Percentiles rank a stretch among this genome's conserved stretches.
Evolutionary conservation across 2,888 invertebrate species (phyloP).

Genomic region (Tineola bisselliella): DNA sequence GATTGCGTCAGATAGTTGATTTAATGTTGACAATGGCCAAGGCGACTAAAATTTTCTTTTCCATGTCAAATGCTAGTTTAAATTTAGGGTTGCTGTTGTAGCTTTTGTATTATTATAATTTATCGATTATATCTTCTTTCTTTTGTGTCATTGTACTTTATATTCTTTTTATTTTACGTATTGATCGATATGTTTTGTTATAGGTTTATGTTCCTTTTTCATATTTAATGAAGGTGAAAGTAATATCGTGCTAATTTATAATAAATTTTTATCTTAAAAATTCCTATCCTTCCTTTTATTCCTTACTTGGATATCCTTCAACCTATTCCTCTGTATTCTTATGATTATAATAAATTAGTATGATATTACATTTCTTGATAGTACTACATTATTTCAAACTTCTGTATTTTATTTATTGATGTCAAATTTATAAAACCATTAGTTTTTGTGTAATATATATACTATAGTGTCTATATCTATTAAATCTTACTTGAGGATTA

Average conservation of each 20-base stretch:
- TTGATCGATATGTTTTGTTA: neutral
- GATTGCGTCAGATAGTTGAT: neutral
- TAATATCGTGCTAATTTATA: neutral
- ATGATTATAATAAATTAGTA: too few species aligned
- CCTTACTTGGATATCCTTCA: too few species aligned
- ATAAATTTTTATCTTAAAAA: neutral
- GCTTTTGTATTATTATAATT: neutral
- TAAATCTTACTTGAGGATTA: too few species aligned
- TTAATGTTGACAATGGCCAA: neutral
- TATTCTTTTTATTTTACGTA: neutral
- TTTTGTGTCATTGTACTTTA: neutral
- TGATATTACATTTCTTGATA: too few species aligned
- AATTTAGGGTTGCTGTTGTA: neutral
- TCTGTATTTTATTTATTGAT: too few species aligned
- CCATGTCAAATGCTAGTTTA: neutral
- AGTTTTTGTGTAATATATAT: too few species aligned
- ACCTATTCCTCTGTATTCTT: too few species aligned
- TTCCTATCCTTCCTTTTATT: too few species aligned
- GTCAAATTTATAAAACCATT: too few species aligned
- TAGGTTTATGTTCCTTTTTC: neutral
- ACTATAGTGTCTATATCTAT: too few species aligned
- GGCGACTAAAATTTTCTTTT: neutral
- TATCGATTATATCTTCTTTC: neutral
- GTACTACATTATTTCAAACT: too few species aligned
- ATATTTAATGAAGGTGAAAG: neutral